Evolutionary conservation across 1,140 invertebrate species (phyloP), one percentile per base, ranked within the genome.

Genomic region (Bombus turneri): DNA sequence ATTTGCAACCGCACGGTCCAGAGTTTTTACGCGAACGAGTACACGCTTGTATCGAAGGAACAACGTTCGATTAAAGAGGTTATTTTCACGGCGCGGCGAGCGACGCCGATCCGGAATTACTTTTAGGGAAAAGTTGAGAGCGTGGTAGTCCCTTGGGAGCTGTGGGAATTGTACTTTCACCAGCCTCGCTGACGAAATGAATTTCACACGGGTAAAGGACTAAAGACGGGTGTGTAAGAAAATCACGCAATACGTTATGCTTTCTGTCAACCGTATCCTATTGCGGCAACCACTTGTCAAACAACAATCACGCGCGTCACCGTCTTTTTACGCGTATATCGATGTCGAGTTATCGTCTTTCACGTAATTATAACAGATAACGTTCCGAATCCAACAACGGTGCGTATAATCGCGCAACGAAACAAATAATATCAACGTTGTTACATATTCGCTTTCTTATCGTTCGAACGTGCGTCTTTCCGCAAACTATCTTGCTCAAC

Each of bases 261-360:
- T 78, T 83, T 83, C 74, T 83, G 74, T 83, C 43, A 75, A 77
- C 47, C 64, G 43, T 83, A 78, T 83, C 64, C 37, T 43, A 78
- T 83, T 78, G 81, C 64, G 31, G 22, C 81, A 39, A 69, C 62
- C 43, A 12, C 15, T 31, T 4, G 57, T 39, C 39, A 81, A 77
- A 76, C 22, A 28, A 83, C 76, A 68, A 53, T 68, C 57, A 8
- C 10, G 31, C 15, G 18, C 47, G 47, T 83, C 41, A 10, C 15
- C 53, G 2, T 66, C 28, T 47, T 69, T 66, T 69, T 69, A 41
- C 2, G 3, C 22, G 12, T 64, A 83, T 57, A 83, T 83, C 74
- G 37, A 77, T 69, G 13, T 57, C 74, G 12, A 4, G 34, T 83
- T 83, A 83, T 83, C 81, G 28, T 76, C 12, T 83, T 76, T 83